Evolutionary conservation across 2,113 vertebrate species (phyloP).

Genomic region (Oryzias celebensis): DNA sequence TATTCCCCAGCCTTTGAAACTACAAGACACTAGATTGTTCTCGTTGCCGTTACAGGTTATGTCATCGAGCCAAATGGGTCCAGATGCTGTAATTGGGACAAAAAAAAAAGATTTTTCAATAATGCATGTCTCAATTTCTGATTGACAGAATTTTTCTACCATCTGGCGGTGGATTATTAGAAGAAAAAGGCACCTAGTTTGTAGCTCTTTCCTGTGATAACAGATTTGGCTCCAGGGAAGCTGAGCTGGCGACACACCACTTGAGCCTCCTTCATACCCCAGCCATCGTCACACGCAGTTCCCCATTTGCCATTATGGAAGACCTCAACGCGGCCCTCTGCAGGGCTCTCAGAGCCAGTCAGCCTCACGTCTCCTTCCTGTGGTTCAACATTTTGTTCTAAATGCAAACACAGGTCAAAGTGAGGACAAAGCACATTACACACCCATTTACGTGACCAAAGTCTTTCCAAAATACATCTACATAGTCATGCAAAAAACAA

Average conservation of each 20-base stretch:
- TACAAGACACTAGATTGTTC: slow-evolving; percentile 67
- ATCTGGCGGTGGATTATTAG: slow-evolving; percentile 34
- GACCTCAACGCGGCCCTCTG: slow-evolving; percentile 80
- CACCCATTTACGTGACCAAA: not conserved
- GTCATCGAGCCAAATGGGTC: slow-evolving; percentile 80
- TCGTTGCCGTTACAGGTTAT: slow-evolving; percentile 75
- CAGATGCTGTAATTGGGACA: slow-evolving; percentile 43
- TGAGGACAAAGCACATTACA: not conserved
- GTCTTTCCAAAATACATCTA: too few species aligned
- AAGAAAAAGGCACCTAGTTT: slow-evolving; percentile 66
- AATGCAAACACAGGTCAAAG: not conserved
- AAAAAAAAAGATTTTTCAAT: not conserved
- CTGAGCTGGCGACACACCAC: slow-evolving; percentile 81
- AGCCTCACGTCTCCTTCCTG: slow-evolving; percentile 64
- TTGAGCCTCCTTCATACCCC: slow-evolving; percentile 72
- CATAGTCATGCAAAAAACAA: too few species aligned
- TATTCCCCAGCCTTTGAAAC: slow-evolving; percentile 69
- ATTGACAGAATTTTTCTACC: slow-evolving; percentile 12
- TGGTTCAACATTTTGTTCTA: not conserved
- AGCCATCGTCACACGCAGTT: slow-evolving; percentile 81
- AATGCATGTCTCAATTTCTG: not conserved
- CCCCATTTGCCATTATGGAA: slow-evolving; percentile 81
- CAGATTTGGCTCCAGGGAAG: slow-evolving; percentile 67
- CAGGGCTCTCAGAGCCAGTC: slow-evolving; percentile 15
- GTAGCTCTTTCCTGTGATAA: slow-evolving; percentile 52